Evolutionary conservation across 2,113 vertebrate species (phyloP).

Genomic region (Caranx ignobilis): DNA sequence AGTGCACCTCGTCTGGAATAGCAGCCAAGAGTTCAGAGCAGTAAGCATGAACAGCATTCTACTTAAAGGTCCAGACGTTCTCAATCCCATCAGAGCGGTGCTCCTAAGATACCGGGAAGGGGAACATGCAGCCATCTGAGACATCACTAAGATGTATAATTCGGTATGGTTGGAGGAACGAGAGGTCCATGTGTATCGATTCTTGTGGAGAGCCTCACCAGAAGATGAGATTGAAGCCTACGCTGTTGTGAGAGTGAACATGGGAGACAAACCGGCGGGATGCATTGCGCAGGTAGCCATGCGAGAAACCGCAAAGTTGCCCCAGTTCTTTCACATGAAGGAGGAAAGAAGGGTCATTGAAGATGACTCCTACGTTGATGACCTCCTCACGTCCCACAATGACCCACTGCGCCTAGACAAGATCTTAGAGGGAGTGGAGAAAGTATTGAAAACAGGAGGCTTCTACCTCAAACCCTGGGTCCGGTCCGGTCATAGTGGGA

Average conservation of each 20-base stretch:
- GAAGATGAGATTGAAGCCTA: no score
- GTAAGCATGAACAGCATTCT: no score
- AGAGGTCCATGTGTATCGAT: background rate
- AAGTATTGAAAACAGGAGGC: slow-evolving; percentile 39
- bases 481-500: slow-evolving; percentile 27
- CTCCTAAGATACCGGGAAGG: slow-evolving; percentile 1
- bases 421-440: slow-evolving; percentile 13
- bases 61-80: background rate
- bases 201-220: background rate
- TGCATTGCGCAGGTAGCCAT: slow-evolving; percentile 2
- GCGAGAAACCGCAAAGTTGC: slow-evolving; percentile 13
- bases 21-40: background rate
- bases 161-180: background rate
- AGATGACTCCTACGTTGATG: slow-evolving; percentile 42
- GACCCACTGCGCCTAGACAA: background rate
- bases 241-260: no score
- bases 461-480: slow-evolving; percentile 45
- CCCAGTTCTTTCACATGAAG: background rate
- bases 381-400: slow-evolving; percentile 38
- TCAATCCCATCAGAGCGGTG: background rate
- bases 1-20: background rate
- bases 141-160: slow-evolving; percentile 4
- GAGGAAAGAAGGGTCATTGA: slow-evolving; percentile 30
- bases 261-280: background rate
- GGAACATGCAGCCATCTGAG: background rate